Evolutionary conservation across 2,113 vertebrate genomes (phyloP).

Genomic region (Chamaetylas fuelleborni): DNA sequence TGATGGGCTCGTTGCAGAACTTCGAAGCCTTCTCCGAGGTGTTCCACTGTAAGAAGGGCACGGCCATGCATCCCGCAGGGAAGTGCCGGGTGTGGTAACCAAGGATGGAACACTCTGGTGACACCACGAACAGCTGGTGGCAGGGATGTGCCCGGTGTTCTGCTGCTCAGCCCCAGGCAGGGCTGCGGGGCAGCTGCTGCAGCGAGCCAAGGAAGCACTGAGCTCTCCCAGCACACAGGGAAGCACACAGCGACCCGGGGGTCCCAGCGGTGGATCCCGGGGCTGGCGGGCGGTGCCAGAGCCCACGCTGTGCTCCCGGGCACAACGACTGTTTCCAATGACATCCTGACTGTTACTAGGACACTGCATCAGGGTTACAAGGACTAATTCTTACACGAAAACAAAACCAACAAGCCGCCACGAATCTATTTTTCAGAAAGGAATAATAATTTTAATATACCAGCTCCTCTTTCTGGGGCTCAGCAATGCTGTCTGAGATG

Average conservation of each 20-base stretch:
- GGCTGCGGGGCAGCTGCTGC: not conserved
- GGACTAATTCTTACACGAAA: conserved; percentile 26
- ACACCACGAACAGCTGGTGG: not conserved
- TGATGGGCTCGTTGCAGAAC: conserved; percentile 94
- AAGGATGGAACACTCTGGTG: not conserved
- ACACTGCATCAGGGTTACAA: conserved; percentile 59
- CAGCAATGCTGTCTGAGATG: not conserved
- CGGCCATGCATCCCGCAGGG: conserved; percentile 83
- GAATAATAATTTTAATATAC: not conserved
- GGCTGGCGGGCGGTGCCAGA: not conserved
- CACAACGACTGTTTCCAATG: conserved; percentile 15
- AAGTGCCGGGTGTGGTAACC: conserved; percentile 92
- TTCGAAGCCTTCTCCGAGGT: conserved; percentile 90
- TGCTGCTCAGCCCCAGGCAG: conserved; percentile 27
- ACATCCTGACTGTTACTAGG: conserved; percentile 66
- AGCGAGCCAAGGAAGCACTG: not conserved
- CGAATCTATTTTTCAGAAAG: conserved; percentile 40
- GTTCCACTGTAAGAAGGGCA: conserved; percentile 85
- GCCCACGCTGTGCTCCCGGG: not conserved
- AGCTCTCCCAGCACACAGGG: not conserved
- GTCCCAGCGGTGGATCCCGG: not conserved
- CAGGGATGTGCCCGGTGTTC: not conserved
- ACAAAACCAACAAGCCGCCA: not conserved
- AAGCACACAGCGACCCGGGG: not conserved
- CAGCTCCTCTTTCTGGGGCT: not conserved